Conservation (phyloP, 2,888 invertebrate genomes). For the Drosophila rubida region DNA sequence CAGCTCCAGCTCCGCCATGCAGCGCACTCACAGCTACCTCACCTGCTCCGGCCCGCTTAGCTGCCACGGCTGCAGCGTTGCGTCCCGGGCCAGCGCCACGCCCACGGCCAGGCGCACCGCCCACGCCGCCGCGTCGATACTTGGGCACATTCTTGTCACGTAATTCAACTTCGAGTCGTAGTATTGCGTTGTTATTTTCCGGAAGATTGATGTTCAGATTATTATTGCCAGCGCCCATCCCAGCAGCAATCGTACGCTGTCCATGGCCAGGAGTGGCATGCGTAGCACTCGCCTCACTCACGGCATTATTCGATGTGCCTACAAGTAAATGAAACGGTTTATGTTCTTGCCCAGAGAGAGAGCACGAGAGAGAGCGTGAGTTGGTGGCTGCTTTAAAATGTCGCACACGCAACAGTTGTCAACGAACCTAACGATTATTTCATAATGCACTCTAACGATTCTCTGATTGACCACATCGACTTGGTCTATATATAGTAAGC, state of each 20-base stretch:
- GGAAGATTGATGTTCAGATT: slow-evolving; percentile 85
- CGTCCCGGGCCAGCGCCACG: slow-evolving; percentile 85
- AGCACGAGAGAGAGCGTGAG: neutral
- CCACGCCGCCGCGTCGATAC: slow-evolving; percentile 83
- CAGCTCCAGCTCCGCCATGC: slow-evolving; percentile 73
- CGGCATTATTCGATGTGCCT: slow-evolving; percentile 76
- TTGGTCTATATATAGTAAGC: too few species aligned
- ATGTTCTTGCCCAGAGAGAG: neutral
- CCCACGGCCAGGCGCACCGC: slow-evolving; percentile 77
- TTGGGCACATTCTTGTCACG: slow-evolving; percentile 85
- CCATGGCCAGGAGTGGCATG: slow-evolving; percentile 43
- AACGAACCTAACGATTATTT: neutral
- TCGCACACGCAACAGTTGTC: neutral
- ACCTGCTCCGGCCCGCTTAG: slow-evolving; percentile 31
- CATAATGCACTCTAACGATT: neutral
- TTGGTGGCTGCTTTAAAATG: neutral
- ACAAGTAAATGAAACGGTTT: slow-evolving; percentile 42
- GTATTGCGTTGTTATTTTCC: slow-evolving; percentile 84
- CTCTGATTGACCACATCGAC: too few species aligned
- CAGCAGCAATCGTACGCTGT: slow-evolving; percentile 38
- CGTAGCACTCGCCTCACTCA: slow-evolving; percentile 39
- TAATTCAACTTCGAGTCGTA: slow-evolving; percentile 85
- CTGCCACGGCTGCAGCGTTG: slow-evolving; percentile 72
- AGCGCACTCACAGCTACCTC: slow-evolving; percentile 62
- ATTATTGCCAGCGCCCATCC: slow-evolving; percentile 73